These are phyloP conservation scores for Steinernema feltiae DNA, from an alignment of 1,140 invertebrate species.

Conservation along the genomic window DNA sequence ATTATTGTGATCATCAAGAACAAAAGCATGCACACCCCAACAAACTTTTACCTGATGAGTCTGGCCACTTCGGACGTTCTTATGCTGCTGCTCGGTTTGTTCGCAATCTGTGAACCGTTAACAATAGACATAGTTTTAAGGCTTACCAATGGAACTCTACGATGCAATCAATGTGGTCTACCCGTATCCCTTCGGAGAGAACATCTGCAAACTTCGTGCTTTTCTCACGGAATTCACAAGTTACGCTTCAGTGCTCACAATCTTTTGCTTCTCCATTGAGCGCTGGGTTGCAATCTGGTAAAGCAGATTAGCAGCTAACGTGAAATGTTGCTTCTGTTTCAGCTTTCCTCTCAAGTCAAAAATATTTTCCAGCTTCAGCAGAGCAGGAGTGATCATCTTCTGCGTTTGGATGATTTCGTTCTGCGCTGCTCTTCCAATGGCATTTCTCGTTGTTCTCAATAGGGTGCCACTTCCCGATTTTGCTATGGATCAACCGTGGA, in stretches of 20 bases:
- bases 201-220: slow-evolving; percentile 51
- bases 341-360: slow-evolving; percentile 53
- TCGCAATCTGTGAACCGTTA: not conserved
- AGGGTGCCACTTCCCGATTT: slow-evolving; percentile 43
- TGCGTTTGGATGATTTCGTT: slow-evolving; percentile 48
- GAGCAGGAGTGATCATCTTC: slow-evolving; percentile 49
- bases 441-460: slow-evolving; percentile 50
- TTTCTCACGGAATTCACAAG: slow-evolving; percentile 55
- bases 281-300: slow-evolving; percentile 64
- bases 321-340: slow-evolving; percentile 18
- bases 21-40: slow-evolving; percentile 81
- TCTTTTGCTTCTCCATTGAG: slow-evolving; percentile 87
- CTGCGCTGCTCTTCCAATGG: slow-evolving; percentile 49
- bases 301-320: not conserved
- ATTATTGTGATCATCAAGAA: slow-evolving; percentile 85
- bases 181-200: slow-evolving; percentile 50
- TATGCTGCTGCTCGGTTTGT: slow-evolving; percentile 65
- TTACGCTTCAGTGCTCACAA: slow-evolving; percentile 81
- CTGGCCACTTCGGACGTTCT: slow-evolving; percentile 85
- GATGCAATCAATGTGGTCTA: slow-evolving; percentile 45
- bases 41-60: slow-evolving; percentile 84
- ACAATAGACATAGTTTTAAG: slow-evolving; percentile 23
- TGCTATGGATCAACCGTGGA: slow-evolving; percentile 38
- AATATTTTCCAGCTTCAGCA: slow-evolving; percentile 51
- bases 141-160: slow-evolving; percentile 53